phyloP scores from a whole-genome alignment of 1,140 invertebrate species.

The Drosophila orena region DNA sequence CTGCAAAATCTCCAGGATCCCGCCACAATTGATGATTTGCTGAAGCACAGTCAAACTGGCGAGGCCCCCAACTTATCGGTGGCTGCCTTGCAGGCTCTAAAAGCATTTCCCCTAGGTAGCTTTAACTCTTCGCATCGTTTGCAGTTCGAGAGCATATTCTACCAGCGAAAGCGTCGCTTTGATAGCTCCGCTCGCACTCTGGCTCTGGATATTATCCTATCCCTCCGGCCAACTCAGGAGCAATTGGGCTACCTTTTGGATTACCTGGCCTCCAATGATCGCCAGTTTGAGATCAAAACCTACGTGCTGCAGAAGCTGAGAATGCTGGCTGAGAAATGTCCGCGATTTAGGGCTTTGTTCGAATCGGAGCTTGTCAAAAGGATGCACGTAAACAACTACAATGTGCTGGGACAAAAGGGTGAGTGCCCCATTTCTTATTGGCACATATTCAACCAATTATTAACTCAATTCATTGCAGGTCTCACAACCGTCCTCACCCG shows the following conservation, averaged over 20 bases:
- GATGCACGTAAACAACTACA: conserved; percentile 88
- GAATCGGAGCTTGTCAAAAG: conserved; percentile 82
- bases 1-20: conserved; percentile 89
- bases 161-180: conserved; percentile 87
- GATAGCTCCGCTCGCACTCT: conserved; percentile 91
- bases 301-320: conserved; percentile 88
- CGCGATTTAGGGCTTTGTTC: conserved; percentile 85
- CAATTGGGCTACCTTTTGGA: conserved; percentile 86
- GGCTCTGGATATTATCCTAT: conserved; percentile 90
- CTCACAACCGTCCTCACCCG: conserved; percentile 90
- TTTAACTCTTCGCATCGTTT: conserved; percentile 82
- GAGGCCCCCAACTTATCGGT: conserved; percentile 86
- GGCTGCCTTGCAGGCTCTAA: conserved; percentile 88
- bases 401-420: conserved; percentile 88
- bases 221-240: conserved; percentile 86
- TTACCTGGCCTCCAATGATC: conserved; percentile 86
- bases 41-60: conserved; percentile 86
- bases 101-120: conserved; percentile 85
- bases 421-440: neutral
- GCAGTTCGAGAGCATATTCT: conserved; percentile 87
- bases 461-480: conserved; percentile 68
- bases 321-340: conserved; percentile 87
- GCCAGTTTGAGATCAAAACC: conserved; percentile 89
- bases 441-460: neutral
- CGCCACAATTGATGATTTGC: conserved; percentile 86